A percentile compares a stretch with the other conserved stretches of the same genome.
phyloP scores from a whole-genome alignment of 2,888 invertebrate genomes.

The Archips crataeganus region DNA sequence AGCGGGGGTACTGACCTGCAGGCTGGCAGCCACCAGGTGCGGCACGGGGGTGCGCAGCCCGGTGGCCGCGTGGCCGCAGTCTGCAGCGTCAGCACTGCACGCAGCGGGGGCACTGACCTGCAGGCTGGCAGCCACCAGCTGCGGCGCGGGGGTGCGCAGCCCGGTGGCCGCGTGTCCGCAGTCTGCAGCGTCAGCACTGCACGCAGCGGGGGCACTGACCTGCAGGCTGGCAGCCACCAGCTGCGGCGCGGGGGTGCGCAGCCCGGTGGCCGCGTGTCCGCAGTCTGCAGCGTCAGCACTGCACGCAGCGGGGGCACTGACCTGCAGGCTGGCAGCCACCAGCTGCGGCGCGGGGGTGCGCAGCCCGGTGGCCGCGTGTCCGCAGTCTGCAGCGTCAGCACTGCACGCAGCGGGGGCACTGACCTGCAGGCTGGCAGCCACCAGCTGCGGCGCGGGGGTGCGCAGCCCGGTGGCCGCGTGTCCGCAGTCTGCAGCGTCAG shows the following conservation, averaged over 20 bases:
- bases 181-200: constrained; percentile 58
- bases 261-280: constrained; percentile 87
- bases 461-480: constrained; percentile 87
- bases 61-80: constrained; percentile 87
- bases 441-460: constrained; percentile 88
- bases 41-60: constrained; percentile 88
- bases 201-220: not conserved
- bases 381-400: constrained; percentile 87
- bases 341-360: constrained; percentile 88
- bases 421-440: constrained; percentile 83
- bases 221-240: constrained; percentile 87
- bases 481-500: constrained; percentile 87
- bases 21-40: constrained; percentile 88
- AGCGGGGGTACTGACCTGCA: constrained; percentile 9
- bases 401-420: not conserved
- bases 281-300: constrained; percentile 87
- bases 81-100: constrained; percentile 47
- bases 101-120: constrained; percentile 6
- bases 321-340: constrained; percentile 85
- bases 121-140: constrained; percentile 87
- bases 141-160: constrained; percentile 87
- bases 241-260: constrained; percentile 87
- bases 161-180: constrained; percentile 89
- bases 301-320: not conserved
- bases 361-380: constrained; percentile 87